These are phyloP conservation scores for Psittacula cyanocephala DNA, from an alignment of 2,113 vertebrate genomes.

Conservation along the genomic window DNA sequence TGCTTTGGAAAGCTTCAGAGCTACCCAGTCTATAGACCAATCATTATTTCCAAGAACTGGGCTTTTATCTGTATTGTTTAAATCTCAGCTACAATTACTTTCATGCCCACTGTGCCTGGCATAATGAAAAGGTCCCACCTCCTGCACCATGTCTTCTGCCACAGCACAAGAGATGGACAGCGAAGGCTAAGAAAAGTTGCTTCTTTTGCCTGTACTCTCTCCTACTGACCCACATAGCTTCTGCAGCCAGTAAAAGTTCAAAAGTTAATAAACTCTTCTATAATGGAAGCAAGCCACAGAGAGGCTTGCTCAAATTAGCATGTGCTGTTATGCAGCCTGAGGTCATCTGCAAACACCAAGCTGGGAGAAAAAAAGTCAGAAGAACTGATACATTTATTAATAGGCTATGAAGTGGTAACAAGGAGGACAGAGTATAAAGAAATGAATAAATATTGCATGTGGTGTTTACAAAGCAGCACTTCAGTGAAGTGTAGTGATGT, in stretches of 20 bases:
- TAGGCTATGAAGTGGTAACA: conserved; percentile 41
- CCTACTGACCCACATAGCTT: not conserved
- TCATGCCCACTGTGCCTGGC: not conserved
- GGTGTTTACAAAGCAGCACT: conserved; percentile 33
- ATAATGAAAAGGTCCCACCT: not conserved
- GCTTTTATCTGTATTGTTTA: not conserved
- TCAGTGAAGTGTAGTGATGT: not conserved
- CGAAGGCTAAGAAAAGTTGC: not conserved
- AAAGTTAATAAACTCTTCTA: not conserved
- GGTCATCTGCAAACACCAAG: conserved; percentile 12
- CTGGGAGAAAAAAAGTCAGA: not conserved
- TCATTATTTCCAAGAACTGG: not conserved
- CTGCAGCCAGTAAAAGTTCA: not conserved
- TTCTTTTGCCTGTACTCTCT: not conserved
- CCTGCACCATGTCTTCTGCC: not conserved
- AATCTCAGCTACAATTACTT: not conserved
- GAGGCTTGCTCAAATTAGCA: conserved; percentile 20
- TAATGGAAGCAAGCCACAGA: not conserved
- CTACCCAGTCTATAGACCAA: not conserved
- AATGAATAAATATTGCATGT: conserved; percentile 45
- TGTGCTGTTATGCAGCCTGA: not conserved
- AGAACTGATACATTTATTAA: conserved; percentile 43
- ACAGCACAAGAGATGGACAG: not conserved
- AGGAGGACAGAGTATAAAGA: conserved; percentile 15
- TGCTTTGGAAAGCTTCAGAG: not conserved